Base-by-base conservation (phyloP, 1,140 invertebrate species). In the Scaptomyza hsui region DNA sequence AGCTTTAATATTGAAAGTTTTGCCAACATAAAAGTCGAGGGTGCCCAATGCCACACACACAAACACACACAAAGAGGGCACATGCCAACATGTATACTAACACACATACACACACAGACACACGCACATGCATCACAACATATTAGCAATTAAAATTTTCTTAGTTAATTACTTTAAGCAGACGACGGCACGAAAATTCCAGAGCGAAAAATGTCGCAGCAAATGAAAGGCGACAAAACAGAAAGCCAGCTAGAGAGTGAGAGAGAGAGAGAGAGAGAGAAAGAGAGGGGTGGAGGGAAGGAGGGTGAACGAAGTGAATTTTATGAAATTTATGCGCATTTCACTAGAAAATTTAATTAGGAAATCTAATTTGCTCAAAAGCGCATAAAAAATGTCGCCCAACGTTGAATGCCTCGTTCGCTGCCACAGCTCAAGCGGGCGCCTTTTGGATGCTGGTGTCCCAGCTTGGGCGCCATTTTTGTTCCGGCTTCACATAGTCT, bases 131-230 rank as follows among this genome's bases (percentile, higher is more conserved):
- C 81, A 85, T 86, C 81, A 85, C 73, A 85, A 85, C 82, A 90
- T 90, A 90, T 90, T 90, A 90, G 89, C 89, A 90, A 90, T 90
- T 90, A 90, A 90, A 90, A 90, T 90, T 90, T 90, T 90, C 88
- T 80, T 85, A 90, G 89, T 90, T 90, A 90, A 90, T 90, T 90
- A 90, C 89, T 90, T 90, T 89, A 90, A 90, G 88, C 82, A 83
- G 78, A 78, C 81, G 82, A 86, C 74, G 73, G 63, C 72, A 77
- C 64, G 55, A 69, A 75, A 74, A 77, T 62, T 65, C 61, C 59
- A 70, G 16, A 57, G 59, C 71, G 41, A 75, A 76, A 83, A 85
- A 83, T 72, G 75, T 79, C 42, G 60, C 72, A 80, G 51, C 64
- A 70, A 80, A 86, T 86, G 77, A 86, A 80, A 77, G 73, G 52